phyloP scores from a whole-genome alignment of 92 coral and sea anemone species.

The Porites lobata region DNA sequence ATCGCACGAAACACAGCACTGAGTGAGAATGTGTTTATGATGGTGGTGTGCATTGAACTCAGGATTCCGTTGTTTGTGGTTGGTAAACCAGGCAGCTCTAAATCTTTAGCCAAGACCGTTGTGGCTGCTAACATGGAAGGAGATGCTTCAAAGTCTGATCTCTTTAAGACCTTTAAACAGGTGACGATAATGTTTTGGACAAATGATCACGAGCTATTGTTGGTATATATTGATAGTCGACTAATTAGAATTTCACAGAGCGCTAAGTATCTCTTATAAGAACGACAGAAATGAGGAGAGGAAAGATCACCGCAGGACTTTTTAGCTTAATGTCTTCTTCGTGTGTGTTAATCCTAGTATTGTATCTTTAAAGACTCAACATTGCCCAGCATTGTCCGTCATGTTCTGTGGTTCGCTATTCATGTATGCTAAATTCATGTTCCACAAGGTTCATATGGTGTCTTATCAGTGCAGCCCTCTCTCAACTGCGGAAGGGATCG shows the following conservation, averaged over 20 bases:
- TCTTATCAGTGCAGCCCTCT: conserved; percentile 86
- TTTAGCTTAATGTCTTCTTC: not conserved
- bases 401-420: too few species aligned
- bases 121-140: conserved; percentile 86
- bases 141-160: conserved; percentile 60
- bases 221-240: not conserved
- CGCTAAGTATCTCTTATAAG: not conserved
- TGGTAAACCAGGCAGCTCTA: conserved; percentile 95
- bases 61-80: conserved; percentile 93
- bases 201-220: not conserved
- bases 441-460: conserved; percentile 76
- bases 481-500: conserved; percentile 84
- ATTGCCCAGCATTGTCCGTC: not conserved
- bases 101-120: conserved; percentile 92
- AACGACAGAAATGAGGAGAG: not conserved
- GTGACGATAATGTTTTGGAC: conserved; percentile 7
- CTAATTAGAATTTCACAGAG: too few species aligned
- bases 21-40: conserved; percentile 94
- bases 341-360: not conserved
- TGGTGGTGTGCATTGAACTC: conserved; percentile 94
- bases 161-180: conserved; percentile 77
- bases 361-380: too few species aligned
- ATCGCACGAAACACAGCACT: conserved; percentile 88
- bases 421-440: not conserved
- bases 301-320: not conserved